phyloP scores from a whole-genome alignment of 2,888 invertebrate species.

The Melanostoma mellinum region DNA sequence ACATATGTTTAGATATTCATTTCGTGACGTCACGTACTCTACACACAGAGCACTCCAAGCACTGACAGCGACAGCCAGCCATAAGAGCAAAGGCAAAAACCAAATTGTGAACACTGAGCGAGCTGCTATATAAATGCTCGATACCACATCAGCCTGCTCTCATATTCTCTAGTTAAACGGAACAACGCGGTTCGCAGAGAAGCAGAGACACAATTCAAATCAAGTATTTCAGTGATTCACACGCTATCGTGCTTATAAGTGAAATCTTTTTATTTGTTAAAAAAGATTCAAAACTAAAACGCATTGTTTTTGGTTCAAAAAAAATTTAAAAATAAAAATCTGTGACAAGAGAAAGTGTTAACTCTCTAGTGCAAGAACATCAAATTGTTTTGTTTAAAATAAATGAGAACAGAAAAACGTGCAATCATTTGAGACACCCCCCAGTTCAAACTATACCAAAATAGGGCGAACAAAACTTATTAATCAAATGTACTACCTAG shows the following conservation, averaged over 20 bases:
- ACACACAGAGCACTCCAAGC: conserved; percentile 22
- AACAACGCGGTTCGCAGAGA: conserved; percentile 69
- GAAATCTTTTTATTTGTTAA: conserved; percentile 38
- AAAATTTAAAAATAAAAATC: conserved; percentile 34
- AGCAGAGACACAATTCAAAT: conserved; percentile 55
- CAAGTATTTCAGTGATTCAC: conserved; percentile 66
- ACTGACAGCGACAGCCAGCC: neutral
- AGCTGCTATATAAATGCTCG: conserved; percentile 70
- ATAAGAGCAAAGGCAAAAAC: conserved; percentile 40
- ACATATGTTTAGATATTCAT: conserved; percentile 64
- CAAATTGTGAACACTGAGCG: conserved; percentile 18
- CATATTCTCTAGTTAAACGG: conserved; percentile 73
- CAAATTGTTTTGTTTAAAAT: conserved; percentile 33
- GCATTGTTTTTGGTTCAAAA: conserved; percentile 36
- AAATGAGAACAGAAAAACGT: conserved; percentile 43
- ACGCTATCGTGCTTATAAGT: conserved; percentile 62
- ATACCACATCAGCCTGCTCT: conserved; percentile 65
- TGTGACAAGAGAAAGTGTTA: conserved; percentile 59
- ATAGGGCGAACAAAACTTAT: conserved; percentile 77
- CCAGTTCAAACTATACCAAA: conserved; percentile 70
- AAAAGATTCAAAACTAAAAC: neutral
- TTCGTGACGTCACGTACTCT: conserved; percentile 61
- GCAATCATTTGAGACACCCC: conserved; percentile 44
- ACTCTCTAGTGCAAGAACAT: conserved; percentile 27
- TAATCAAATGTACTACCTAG: conserved; percentile 79